Conservation (phyloP, 2,888 invertebrate genomes). For the Tigriopus californicus region DNA sequence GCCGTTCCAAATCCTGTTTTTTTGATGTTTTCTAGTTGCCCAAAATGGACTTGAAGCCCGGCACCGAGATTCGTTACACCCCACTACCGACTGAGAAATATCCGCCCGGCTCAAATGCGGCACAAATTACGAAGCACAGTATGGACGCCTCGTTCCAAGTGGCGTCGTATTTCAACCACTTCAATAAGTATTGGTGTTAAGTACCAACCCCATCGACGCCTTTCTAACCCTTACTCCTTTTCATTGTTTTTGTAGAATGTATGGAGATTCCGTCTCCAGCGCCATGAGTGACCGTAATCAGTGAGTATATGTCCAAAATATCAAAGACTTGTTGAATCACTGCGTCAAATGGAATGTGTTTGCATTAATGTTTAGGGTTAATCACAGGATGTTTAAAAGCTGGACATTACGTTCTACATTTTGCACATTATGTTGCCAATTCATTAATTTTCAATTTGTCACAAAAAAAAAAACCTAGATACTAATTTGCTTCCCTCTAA, state of each 20-base stretch:
- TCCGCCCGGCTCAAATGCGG: slow-evolving; percentile 55
- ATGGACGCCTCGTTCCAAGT: slow-evolving; percentile 58
- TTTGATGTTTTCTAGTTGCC: slow-evolving; percentile 44
- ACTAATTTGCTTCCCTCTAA: no score
- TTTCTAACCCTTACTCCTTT: no score
- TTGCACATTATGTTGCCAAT: no score
- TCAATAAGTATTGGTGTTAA: slow-evolving; percentile 34
- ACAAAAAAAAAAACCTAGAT: no score
- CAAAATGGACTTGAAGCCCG: slow-evolving; percentile 53
- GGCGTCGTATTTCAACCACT: slow-evolving; percentile 36
- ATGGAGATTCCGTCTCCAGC: slow-evolving; percentile 14
- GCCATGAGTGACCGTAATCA: slow-evolving; percentile 7
- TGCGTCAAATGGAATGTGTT: no score
- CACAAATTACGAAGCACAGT: slow-evolving; percentile 66
- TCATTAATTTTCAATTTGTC: no score
- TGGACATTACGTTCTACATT: no score
- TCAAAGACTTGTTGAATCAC: not conserved
- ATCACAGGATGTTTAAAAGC: no score
- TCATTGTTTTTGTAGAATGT: not conserved
- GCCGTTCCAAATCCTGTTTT: no score
- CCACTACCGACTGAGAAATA: slow-evolving; percentile 51
- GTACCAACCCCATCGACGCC: slow-evolving; percentile 29
- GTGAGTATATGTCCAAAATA: not conserved
- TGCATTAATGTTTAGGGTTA: no score
- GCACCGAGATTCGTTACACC: slow-evolving; percentile 60